Evolutionary conservation across 37 sponge, comb jelly and placozoan genomes (phyloP), one percentile per base, ranked within the genome.

Genomic region (Bolinopsis microptera): DNA sequence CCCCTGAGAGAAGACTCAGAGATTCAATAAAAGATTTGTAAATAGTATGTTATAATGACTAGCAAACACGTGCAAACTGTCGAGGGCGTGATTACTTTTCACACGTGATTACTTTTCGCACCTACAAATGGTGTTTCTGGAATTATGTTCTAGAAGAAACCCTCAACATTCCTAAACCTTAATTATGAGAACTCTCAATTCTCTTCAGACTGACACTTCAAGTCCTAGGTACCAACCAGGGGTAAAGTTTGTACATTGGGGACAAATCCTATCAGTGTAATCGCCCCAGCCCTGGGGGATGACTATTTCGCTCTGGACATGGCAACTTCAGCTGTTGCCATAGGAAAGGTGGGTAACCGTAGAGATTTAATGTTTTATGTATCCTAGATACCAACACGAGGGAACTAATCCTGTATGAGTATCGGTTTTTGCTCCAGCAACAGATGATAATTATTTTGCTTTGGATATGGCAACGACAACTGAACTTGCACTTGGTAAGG

Each of bases 401-500:
- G 98, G 98, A n/a, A 97, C 97, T 34, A 97, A 97, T 38, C 96
- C 98, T 21, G 93, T 96, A 0, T 77, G 96, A 0, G 94, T 97
- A 0, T 77, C 97, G 0, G 94, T 97, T 76, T 96, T 94, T 23
- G 98, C 98, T 41, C 97, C 97, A 1, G 96, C 93, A 35, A 38
- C 23, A n/a, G 38, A 94, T 22, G 95, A 93, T 18, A 97, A 97
- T 69, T 83, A 83, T 32, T 97, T 95, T 93, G 94, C 96, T 30
- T 69, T 97, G 39, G 98, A 97, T 94, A 96, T 97, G 97, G 97
- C 98, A 3, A 97, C 98, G 16, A 86, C 95, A 32, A 95, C 96
- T 69, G 61, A n/a, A n/a, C 96, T 92, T 3, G 96, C 98, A 37
- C 37, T 96, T 1, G 98, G 98, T 5, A 97, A 97, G 95, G 96